Base-by-base conservation (phyloP, 1,140 invertebrate genomes). In the Drosophila sp. region DNA sequence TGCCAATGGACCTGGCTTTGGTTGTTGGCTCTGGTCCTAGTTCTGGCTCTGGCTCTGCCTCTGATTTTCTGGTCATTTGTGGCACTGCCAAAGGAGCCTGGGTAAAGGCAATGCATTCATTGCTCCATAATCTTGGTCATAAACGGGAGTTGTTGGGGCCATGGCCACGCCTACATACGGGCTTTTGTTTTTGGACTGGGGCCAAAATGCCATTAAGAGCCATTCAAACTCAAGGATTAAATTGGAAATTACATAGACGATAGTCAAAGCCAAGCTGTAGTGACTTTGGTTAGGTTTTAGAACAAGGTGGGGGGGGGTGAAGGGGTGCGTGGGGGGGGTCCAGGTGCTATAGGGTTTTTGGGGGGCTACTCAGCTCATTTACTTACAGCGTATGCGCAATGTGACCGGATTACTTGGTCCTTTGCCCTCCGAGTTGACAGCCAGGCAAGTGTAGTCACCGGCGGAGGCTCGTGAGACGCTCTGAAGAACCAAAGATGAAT, bases 371-470 rank as follows among this genome's bases (percentile, higher is more conserved):
- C 47, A 75, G 63, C 56, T 38, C 61, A 71, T 91, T 64, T 92
- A 95, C 96, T 96, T 93, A 97, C 96, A 97, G 95, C 96, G 95
- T 76, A 97, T 95, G 79, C 95, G 93, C 67, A 97, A 93, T 57
- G 94, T 94, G 55, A 97, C 96, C 10, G 95, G 94, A 91, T 97
- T 96, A 92, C 96, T 97, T 65, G 94, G 94, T 50, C 96, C 96
- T 91, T 95, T 96, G 50, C 96, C 97, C 90, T 97, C 96, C 60
- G 94, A 94, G 92, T 97, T 97, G 17, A 95, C 95, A 4, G 96
- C 96, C 72, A 96, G 93, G 90, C 97, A 97, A 38, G 95, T 96
- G 91, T 97, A 97, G 83, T 96, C 95, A 1, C 97, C 97, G 3
- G 96, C 96, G 2, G 96, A 95, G 63, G 94, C 94, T 66, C 95